Evolutionary conservation across 2,113 vertebrate species (phyloP), one percentile per base, ranked within the genome.

Genomic region (Leptobrachium leishanense): DNA sequence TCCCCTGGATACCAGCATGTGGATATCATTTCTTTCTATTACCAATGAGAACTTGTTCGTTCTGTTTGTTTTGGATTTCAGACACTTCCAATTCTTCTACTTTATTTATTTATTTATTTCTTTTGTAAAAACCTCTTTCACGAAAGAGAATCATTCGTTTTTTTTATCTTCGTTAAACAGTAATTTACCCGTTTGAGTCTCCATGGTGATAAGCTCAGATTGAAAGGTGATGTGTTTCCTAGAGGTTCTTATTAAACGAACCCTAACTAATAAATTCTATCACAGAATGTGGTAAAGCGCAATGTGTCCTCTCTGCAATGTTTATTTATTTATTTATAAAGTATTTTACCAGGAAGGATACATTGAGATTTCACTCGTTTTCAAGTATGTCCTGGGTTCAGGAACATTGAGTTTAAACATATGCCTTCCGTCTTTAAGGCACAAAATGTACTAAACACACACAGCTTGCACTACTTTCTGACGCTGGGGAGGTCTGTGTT

Each of bases 1-100:
- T 63, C 68, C 80, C 75, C 13, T 84, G 72, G 82, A 75, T 65
- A 82, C 41, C 64, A 84, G 71, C 41, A 83, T 64, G 83, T 44
- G 75, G 54, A 82, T 81, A 67, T 77, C 84, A 87, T 84, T 82
- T 82, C 82, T 74, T 74, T 72, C 9, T 55, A 82, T 81, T 64
- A 85, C 68, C 41, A 62, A 81, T 82, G 72, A 0, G 0, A 82
- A 59, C 20, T 87, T 83, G 80, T 77, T 75, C 71, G 43, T 84
- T 83, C 69, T 6, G 15, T 78, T 83, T 84, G 12, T 50, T 46
- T 66, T 68, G 82, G 65, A 85, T 77, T 77, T 59, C 40, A 57
- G 43, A 65, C 43, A 71, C 42, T 71, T 74, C 63, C 68, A 72
- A 42, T 78, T 63, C 68, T 71, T 77, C 39, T 63, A 68, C 5